Evolutionary conservation across 37 sponge, comb jelly and placozoan species (phyloP), one percentile per base, ranked within the genome.

Genomic region (Beroe forskalii): DNA sequence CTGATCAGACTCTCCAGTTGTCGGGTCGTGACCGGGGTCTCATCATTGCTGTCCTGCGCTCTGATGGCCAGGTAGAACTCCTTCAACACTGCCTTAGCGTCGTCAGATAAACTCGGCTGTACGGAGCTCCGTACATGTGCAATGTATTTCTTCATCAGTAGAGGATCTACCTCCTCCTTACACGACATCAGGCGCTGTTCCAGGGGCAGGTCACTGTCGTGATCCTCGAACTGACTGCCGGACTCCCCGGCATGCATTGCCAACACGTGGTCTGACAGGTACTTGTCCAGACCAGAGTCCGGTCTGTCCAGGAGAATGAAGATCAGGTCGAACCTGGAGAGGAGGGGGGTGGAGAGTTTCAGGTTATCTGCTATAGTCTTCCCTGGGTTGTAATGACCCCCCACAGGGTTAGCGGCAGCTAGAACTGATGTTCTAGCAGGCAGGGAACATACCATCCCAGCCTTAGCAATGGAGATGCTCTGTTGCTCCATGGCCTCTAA

Each of bases 401-500:
- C 99, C 36, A 91, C 90, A n/a, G 99, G 99, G 90, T 96, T 98
- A 41, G 99, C 99, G 40, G 99, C 99, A 40, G 99, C 99, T 9
- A 98, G 76, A 14, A 98, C 93, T 27, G 99, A 95, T 23, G 99
- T 96, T n/a, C 99, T 67, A 2, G 99, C 99, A 40, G 96, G 96
- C 0, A 98, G 93, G 44, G 93, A 96, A 92, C 99, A 98, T 44
- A 95, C 93, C 27, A 98, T 94, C 0, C 96, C 99, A 0, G 96
- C 95, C 90, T 98, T 98, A 32, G 96, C 95, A 25, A 98, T 90
- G 66, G 95, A 95, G 40, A 98, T 94, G 62, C 93, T 93, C 92
- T 98, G 99, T 91, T 96, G 99, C 89, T 98, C 99, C 99, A 98
- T 98, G 20, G 99, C 99, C 76, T 98, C 99, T 72, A 98, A 63